phyloP scores from a whole-genome alignment of 2,888 invertebrate species.

The Agrilus cyanescens region DNA sequence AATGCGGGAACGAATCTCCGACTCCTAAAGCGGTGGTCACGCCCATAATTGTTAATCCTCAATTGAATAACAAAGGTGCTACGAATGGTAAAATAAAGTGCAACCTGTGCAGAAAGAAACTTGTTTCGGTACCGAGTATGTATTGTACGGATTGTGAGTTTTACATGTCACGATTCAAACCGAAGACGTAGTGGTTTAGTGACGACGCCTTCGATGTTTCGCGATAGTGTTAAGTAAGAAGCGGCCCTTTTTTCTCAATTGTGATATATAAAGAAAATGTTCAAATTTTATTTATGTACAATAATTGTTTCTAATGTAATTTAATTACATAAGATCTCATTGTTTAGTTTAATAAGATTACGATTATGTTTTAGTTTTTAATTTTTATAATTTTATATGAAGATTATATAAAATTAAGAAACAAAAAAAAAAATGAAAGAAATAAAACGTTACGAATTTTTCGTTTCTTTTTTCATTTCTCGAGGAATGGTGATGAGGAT shows the following conservation, averaged over 20 bases:
- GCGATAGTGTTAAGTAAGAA: too few relatives aligned
- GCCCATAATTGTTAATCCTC: constrained; percentile 30
- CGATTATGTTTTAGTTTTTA: constrained; percentile 8
- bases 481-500: too few relatives aligned
- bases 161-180: constrained; percentile 78
- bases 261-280: too few relatives aligned
- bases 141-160: constrained; percentile 89
- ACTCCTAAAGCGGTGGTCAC: constrained; percentile 30
- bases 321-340: not conserved
- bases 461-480: not conserved
- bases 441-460: not conserved
- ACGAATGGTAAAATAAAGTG: constrained; percentile 54
- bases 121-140: constrained; percentile 61
- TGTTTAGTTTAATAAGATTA: constrained; percentile 1
- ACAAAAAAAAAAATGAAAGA: not conserved
- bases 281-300: too few relatives aligned
- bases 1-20: constrained; percentile 39
- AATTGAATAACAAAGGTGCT: constrained; percentile 26
- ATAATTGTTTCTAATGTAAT: not conserved
- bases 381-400: constrained; percentile 3
- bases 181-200: constrained; percentile 28
- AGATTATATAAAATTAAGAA: not conserved
- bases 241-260: too few relatives aligned
- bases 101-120: constrained; percentile 78
- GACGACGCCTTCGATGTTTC: too few relatives aligned